phyloP scores from a whole-genome alignment of 2,888 invertebrate genomes.

The Metacarcinus magister region DNA sequence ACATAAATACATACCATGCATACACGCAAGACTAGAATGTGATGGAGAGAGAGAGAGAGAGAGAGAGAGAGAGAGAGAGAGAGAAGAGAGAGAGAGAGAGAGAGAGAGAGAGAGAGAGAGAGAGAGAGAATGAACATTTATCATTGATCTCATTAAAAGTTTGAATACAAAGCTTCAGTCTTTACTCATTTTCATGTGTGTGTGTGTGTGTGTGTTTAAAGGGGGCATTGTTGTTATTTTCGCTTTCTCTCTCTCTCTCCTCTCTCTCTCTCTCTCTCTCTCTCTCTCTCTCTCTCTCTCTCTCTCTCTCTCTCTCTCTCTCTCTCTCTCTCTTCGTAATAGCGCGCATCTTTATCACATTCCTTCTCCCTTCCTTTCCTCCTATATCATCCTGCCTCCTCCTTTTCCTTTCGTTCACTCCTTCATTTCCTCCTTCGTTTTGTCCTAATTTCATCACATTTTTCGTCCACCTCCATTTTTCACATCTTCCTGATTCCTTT shows the following conservation, averaged over 20 bases:
- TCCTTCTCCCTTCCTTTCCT: background rate
- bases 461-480: background rate
- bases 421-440: background rate
- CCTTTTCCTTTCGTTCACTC: background rate
- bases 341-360: background rate
- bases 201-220: background rate
- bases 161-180: background rate
- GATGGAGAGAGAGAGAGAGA: constrained; percentile 10
- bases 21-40: background rate
- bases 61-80: constrained; percentile 61
- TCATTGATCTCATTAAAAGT: constrained; percentile 45
- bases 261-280: background rate
- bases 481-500: background rate
- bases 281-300: background rate
- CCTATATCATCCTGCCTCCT: background rate
- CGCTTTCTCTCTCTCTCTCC: background rate
- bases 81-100: constrained; percentile 54
- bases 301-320: background rate
- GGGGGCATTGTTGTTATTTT: background rate
- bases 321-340: background rate
- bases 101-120: constrained; percentile 54
- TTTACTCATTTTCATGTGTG: background rate
- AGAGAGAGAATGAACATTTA: constrained; percentile 36
- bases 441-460: background rate
- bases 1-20: too few relatives aligned